A percentile compares a stretch with the other conserved stretches of the same genome.
These are phyloP conservation scores for Toxonevra muliebris DNA, from an alignment of 2,888 invertebrate species.

Conservation along the genomic window DNA sequence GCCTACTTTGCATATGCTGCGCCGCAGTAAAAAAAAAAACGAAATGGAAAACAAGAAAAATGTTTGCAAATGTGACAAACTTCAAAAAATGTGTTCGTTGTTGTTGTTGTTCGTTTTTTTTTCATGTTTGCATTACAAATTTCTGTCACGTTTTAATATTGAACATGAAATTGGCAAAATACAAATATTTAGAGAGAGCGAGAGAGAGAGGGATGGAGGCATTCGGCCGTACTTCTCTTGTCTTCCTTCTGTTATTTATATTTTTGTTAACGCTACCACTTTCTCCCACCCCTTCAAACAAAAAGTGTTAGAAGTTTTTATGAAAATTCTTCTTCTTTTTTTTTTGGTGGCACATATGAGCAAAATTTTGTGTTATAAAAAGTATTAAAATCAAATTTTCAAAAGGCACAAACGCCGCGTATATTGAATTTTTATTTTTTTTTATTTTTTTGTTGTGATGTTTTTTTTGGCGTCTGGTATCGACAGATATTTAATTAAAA, in stretches of 20 bases:
- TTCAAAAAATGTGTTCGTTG: conserved; percentile 19
- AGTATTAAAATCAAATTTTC: no score
- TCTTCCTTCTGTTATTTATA: not conserved
- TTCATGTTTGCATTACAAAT: conserved; percentile 27
- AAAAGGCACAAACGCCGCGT: no score
- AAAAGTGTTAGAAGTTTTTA: no score
- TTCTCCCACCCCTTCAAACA: no score
- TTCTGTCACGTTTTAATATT: conserved; percentile 37
- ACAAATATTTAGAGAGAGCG: conserved; percentile 24
- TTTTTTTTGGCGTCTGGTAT: conserved; percentile 34
- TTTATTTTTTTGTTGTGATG: not conserved
- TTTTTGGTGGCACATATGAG: no score
- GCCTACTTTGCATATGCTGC: conserved; percentile 21
- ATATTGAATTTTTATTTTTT: not conserved
- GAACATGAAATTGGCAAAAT: conserved; percentile 36
- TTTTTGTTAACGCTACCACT: not conserved
- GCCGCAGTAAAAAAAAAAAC: not conserved
- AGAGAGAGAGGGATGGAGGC: no score
- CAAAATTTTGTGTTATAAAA: no score
- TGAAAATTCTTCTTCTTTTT: not conserved
- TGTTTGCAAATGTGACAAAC: conserved; percentile 30
- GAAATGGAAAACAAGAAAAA: no score
- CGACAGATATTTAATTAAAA: conserved; percentile 48
- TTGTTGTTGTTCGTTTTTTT: conserved; percentile 2
- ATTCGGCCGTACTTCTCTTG: not conserved